phyloP scores from a whole-genome alignment of 2,113 vertebrate species.

The Narcine bancroftii region DNA sequence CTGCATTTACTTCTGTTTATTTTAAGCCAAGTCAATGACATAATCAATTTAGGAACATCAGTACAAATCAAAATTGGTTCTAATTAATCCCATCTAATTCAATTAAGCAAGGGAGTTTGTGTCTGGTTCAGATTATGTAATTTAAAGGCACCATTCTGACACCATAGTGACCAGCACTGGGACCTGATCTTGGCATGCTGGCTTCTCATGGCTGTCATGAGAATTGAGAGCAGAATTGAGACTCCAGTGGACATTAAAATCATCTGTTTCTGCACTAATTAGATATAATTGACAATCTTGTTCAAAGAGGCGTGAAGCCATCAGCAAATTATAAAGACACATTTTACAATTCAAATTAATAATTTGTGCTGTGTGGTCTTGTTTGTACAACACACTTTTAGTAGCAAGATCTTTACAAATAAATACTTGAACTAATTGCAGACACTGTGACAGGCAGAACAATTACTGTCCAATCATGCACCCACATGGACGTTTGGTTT shows the following conservation, averaged over 20 bases:
- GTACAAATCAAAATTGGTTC: background rate
- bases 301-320: background rate
- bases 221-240: background rate
- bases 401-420: background rate
- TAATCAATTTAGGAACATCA: background rate
- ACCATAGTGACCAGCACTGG: background rate
- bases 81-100: slow-evolving; percentile 5
- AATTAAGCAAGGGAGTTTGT: background rate
- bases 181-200: background rate
- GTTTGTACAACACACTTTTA: background rate
- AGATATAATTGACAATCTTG: slow-evolving; percentile 8
- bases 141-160: background rate
- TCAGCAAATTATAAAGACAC: slow-evolving; percentile 12
- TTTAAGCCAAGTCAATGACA: background rate
- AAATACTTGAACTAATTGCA: background rate
- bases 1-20: background rate
- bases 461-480: background rate
- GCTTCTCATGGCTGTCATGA: background rate
- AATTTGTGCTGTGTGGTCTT: background rate
- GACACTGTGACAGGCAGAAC: background rate
- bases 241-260: background rate
- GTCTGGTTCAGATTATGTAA: background rate
- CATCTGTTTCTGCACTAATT: background rate
- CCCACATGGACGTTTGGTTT: background rate
- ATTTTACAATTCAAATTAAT: slow-evolving; percentile 31